These are phyloP conservation scores for Barypeithes pellucidus DNA, from an alignment of 2,888 invertebrate genomes.

Conservation along the genomic window DNA sequence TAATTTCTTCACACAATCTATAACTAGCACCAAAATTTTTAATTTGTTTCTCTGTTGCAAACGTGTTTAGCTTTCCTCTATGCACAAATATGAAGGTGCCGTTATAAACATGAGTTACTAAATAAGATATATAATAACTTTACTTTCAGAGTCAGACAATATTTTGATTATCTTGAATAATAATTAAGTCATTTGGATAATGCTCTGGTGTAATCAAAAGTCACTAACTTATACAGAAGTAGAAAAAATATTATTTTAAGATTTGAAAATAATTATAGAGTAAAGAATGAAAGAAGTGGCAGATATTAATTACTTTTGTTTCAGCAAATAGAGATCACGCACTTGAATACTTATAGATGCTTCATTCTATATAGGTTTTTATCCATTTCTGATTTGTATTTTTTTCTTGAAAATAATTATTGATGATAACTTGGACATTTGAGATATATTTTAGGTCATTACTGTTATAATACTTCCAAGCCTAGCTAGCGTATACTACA, in stretches of 20 bases:
- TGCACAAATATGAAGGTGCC: too few relatives aligned
- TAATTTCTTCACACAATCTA: too few relatives aligned
- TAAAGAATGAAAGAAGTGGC: background rate
- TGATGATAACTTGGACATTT: too few relatives aligned
- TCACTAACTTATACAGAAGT: slow-evolving; percentile 8
- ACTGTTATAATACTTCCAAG: too few relatives aligned
- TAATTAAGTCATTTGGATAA: slow-evolving; percentile 25
- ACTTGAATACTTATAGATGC: background rate
- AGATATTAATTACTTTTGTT: slow-evolving; percentile 19
- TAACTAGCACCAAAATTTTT: too few relatives aligned
- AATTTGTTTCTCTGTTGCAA: too few relatives aligned
- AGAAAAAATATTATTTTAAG: slow-evolving; percentile 19
- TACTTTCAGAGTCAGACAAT: background rate
- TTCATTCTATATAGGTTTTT: background rate
- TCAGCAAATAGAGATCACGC: slow-evolving; percentile 14
- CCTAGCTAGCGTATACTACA: too few relatives aligned
- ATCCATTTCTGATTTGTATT: too few relatives aligned
- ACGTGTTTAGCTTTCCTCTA: too few relatives aligned
- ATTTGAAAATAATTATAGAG: slow-evolving; percentile 25
- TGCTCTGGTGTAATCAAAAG: slow-evolving; percentile 15
- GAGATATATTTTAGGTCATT: too few relatives aligned
- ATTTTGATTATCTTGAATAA: slow-evolving; percentile 15
- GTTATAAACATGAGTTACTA: too few relatives aligned
- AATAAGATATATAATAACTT: background rate
- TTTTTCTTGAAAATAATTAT: too few relatives aligned